Conservation (phyloP, 2,888 invertebrate genomes). For the Eledone cirrhosa region DNA sequence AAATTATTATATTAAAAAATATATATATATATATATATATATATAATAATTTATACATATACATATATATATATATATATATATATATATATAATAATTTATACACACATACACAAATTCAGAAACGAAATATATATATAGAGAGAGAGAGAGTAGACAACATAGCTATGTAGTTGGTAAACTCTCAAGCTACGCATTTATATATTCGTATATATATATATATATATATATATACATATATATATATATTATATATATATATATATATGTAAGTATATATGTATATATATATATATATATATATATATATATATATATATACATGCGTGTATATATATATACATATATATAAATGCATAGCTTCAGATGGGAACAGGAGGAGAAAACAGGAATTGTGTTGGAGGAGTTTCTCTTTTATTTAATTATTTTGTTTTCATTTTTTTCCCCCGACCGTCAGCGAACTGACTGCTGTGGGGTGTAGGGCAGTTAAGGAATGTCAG, state of each 20-base stretch:
- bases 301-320: constrained; percentile 6
- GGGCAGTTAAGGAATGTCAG: too few species aligned
- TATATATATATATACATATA: constrained; percentile 2
- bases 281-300: neutral
- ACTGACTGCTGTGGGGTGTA: too few species aligned
- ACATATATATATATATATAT: neutral
- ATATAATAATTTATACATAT: neutral
- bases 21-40: constrained; percentile 6
- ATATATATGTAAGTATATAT: neutral
- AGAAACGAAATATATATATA: too few species aligned
- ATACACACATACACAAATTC: neutral
- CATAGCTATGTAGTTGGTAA: neutral
- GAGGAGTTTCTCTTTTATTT: too few species aligned
- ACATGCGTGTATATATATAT: neutral
- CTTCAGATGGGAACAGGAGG: too few species aligned
- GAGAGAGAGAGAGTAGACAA: too few species aligned
- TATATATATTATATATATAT: neutral
- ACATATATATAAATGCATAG: neutral
- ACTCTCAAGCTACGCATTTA: neutral
- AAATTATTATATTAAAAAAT: neutral
- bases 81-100: neutral
- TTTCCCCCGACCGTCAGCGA: too few species aligned
- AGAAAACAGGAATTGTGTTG: too few species aligned
- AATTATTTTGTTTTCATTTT: too few species aligned
- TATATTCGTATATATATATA: neutral